Conservation (phyloP, 2,888 invertebrate species). For the Hemaris fuciformis region DNA sequence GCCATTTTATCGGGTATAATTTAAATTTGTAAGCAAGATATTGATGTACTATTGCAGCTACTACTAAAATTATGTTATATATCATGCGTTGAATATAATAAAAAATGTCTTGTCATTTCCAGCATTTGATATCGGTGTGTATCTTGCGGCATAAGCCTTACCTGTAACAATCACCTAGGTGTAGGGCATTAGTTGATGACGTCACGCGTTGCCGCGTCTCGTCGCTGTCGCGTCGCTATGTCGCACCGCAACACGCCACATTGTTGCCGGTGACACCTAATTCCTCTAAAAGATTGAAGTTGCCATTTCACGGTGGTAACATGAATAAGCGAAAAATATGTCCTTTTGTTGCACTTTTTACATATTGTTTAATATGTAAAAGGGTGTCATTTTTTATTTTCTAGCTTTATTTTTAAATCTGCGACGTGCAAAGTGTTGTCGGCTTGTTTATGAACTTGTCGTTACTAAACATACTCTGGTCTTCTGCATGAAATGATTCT, state of each 20-base stretch:
- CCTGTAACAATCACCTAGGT: conserved; percentile 49
- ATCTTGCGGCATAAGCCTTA: conserved; percentile 36
- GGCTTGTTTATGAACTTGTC: too few species aligned
- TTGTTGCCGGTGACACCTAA: conserved; percentile 47
- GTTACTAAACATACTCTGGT: too few species aligned
- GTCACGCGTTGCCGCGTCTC: conserved; percentile 57
- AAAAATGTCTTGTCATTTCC: neutral
- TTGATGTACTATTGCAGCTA: too few species aligned
- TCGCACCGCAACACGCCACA: conserved; percentile 32
- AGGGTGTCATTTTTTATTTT: neutral
- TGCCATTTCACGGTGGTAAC: conserved; percentile 52
- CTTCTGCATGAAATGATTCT: too few species aligned
- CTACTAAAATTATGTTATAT: too few species aligned
- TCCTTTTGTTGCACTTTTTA: conserved; percentile 2
- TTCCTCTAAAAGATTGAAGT: conserved; percentile 66
- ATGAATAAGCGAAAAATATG: conserved; percentile 47
- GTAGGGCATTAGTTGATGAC: conserved; percentile 75
- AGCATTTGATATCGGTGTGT: neutral
- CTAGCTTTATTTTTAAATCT: neutral
- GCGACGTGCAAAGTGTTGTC: neutral
- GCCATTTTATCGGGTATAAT: too few species aligned
- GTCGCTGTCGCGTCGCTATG: conserved; percentile 15
- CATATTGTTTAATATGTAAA: conserved; percentile 4
- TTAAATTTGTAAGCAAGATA: too few species aligned
- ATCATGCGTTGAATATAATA: neutral